Base-by-base conservation (phyloP, 1,140 invertebrate species). In the Anastrepha ludens region DNA sequence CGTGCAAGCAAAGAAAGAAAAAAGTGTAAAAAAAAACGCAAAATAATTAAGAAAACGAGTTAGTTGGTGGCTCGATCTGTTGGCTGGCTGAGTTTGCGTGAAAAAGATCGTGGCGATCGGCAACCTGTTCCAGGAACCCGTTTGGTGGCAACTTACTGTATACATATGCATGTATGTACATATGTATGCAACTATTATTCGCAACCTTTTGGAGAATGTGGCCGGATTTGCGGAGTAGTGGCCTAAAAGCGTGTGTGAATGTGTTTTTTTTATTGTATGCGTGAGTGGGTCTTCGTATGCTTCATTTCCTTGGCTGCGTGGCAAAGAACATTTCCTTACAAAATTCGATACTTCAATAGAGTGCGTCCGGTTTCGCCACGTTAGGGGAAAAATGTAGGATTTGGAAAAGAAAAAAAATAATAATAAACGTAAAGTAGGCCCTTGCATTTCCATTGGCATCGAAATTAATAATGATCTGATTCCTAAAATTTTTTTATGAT, bases 1-100 rank as follows among this genome's bases (percentile, higher is more conserved):
- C 47, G 74, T 81, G 74, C 74, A 81, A 81, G 29, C 50, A 4
- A 47, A 55, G 6, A 20, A 78, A 13, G 17, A 74, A 74, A n/a
- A 78, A 44, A 65, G 5, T 39, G 29, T 8, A 9, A 13, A 15
- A 17, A 17, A 41, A 11, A 74, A 55, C 44, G 20, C 3, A 81
- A 55, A 81, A 50, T 55, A 81, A 81, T 81, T 81, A 55, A 17
- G n/a, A 81, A 55, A 81, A 81, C 74, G 17, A 47, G 74, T 81
- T 81, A n/a, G 41, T 2, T 44, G 70, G 2, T 81, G 15, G 17
- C 17, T 62, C 60, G 60, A 62, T 62, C 44, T 39, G 67, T 70
- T 70, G 74, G 74, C 20, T 55, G 74, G 17, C 74, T 58, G 47
- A 11, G 47, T 81, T 81, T 81, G 74, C 44, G 47, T 55, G 47